Evolutionary conservation across 1,140 invertebrate genomes (phyloP), one percentile per base, ranked within the genome.

Genomic region (Microvelia longipes): DNA sequence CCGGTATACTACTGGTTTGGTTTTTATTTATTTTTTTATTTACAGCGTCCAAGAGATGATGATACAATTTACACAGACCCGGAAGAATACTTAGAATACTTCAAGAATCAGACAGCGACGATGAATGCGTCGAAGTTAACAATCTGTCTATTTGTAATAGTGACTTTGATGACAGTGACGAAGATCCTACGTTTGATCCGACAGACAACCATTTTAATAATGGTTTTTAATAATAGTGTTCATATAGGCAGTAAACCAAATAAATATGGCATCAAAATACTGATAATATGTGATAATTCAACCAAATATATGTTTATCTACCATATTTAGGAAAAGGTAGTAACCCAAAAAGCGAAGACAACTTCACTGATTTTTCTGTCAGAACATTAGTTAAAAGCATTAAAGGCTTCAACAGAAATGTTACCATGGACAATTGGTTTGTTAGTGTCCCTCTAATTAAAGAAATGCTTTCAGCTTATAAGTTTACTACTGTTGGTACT

Each of bases 371-470:
- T 2, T 73, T 69, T 62, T 73, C 69, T 71, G 73, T 73, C 24
- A 65, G 69, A 69, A 63, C 67, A 50, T 26, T 75, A 30, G 60
- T 66, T 28, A 11, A 60, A 68, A 30, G 70, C n/a, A 62, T 74
- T 27, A 66, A 70, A 63, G 67, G 69, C 14, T 73, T 73, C 11
- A 77, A 79, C 65, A 70, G 76, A 14, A 79, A 80, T 65, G 69
- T 81, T 0, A 82, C 77, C 5, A 75, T 76, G 63, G 79, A 81
- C 69, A 80, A 81, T 65, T 81, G 77, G 76, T 81, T 79, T 73
- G 78, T 77, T 1, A 77, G 74, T 14, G 68, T 80, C 30, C 74
- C 75, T 60, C 62, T 80, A 30, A 69, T 75, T 11, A 69, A 73
- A 70, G 26, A 69, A 29, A 68, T 78, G 70, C 73, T 80, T 70